Conservation (phyloP, 2,113 vertebrate species). For the Microtus ochrogaster region DNA sequence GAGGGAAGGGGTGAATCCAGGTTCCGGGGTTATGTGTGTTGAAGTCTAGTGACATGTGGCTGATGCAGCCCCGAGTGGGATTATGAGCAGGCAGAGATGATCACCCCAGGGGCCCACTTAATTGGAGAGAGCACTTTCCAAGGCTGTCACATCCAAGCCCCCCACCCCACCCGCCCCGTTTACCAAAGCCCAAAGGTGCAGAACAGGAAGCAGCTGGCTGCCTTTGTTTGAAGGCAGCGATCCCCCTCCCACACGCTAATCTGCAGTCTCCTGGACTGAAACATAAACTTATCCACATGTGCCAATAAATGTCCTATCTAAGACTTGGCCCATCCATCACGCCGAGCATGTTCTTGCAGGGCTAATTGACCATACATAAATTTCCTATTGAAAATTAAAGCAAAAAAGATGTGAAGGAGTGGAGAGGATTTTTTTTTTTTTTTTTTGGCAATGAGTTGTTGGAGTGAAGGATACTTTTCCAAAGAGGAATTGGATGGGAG, state of each 20-base stretch:
- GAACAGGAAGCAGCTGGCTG: slow-evolving; percentile 21
- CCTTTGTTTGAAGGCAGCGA: slow-evolving; percentile 31
- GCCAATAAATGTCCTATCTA: not conserved
- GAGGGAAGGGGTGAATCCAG: not conserved
- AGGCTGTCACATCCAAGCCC: not conserved
- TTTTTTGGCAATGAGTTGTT: slow-evolving; percentile 11
- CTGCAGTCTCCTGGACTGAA: slow-evolving; percentile 41
- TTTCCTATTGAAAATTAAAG: slow-evolving; percentile 59
- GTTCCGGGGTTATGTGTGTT: not conserved
- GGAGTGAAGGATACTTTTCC: not conserved
- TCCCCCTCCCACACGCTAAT: not conserved
- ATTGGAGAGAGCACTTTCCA: slow-evolving; percentile 6
- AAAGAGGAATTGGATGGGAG: not conserved
- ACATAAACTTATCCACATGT: not conserved
- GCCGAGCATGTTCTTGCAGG: not conserved
- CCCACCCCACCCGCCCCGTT: not conserved
- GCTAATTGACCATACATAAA: slow-evolving; percentile 46
- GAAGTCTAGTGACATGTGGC: not conserved
- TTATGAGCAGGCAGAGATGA: not conserved
- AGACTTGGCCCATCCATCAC: slow-evolving; percentile 46
- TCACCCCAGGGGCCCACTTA: not conserved
- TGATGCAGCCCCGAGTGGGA: not conserved
- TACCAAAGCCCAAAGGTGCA: not conserved
- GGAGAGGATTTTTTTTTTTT: not conserved
- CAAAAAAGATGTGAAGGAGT: not conserved